A percentile compares a stretch with the other conserved stretches of the same genome.
Conservation (phyloP, 1,140 invertebrate species). For the Dendrolimus punctatus region DNA sequence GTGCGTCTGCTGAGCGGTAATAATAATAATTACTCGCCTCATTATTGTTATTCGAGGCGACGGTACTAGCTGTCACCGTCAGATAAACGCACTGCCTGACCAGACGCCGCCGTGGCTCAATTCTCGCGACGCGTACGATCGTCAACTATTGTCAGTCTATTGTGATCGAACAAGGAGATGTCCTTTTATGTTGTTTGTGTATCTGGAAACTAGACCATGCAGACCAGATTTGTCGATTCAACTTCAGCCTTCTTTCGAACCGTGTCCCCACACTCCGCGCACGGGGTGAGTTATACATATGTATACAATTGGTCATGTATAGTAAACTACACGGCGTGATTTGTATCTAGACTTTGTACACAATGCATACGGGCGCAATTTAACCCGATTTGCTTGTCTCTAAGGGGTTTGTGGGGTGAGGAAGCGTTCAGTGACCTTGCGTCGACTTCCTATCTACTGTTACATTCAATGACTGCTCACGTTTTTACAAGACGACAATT, state of each 20-base stretch:
- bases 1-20: constrained; percentile 33
- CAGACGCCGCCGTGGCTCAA: constrained; percentile 18
- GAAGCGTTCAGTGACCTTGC: constrained; percentile 33
- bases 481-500: too few species aligned
- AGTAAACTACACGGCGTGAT: constrained; percentile 29
- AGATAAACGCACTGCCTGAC: constrained; percentile 33
- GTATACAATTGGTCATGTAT: constrained; percentile 7
- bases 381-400: constrained; percentile 1
- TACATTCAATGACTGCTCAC: too few species aligned
- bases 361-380: constrained; percentile 1
- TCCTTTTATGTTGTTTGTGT: constrained; percentile 17
- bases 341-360: constrained; percentile 14
- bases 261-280: constrained; percentile 9
- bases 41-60: constrained; percentile 43
- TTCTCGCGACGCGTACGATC: constrained; percentile 11
- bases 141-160: constrained; percentile 13
- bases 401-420: constrained; percentile 12
- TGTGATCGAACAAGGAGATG: constrained; percentile 19
- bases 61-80: constrained; percentile 34
- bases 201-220: constrained; percentile 2
- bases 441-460: constrained; percentile 1
- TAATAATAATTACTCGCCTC: constrained; percentile 54
- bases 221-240: too few species aligned
- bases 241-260: constrained; percentile 2
- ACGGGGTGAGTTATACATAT: constrained; percentile 11